These are phyloP conservation scores for Tineola bisselliella DNA, from an alignment of 2,888 invertebrate species.

Conservation along the genomic window DNA sequence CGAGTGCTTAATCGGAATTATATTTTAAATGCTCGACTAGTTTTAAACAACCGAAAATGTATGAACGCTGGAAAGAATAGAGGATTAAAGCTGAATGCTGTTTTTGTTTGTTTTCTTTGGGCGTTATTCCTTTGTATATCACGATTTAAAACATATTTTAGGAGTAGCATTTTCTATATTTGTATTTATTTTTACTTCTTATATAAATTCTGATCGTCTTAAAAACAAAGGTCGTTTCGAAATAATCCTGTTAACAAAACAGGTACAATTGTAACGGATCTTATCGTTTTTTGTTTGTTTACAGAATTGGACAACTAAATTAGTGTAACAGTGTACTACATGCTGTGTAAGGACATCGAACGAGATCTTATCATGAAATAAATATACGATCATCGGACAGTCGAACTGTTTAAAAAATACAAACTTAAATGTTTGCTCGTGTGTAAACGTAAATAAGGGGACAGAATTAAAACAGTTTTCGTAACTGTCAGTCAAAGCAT, in stretches of 20 bases:
- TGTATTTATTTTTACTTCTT: not conserved
- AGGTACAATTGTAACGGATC: conserved; percentile 11
- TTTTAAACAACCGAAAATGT: conserved; percentile 59
- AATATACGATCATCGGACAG: conserved; percentile 25
- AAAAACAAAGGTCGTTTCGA: not conserved
- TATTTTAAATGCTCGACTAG: conserved; percentile 40
- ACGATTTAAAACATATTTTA: not conserved
- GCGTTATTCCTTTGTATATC: conserved; percentile 43
- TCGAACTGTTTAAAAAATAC: conserved; percentile 5
- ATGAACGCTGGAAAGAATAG: conserved; percentile 42
- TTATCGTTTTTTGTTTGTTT: conserved; percentile 23
- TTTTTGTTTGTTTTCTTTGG: conserved; percentile 66
- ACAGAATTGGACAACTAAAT: conserved; percentile 33
- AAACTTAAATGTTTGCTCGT: conserved; percentile 8
- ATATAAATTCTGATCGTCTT: no score
- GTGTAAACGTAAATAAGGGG: conserved; percentile 13
- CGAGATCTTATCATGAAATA: conserved; percentile 33
- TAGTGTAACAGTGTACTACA: conserved; percentile 29
- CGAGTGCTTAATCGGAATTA: conserved; percentile 47
- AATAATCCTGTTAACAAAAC: not conserved
- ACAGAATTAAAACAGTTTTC: conserved; percentile 8
- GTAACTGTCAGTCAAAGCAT: conserved; percentile 7
- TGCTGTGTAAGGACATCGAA: conserved; percentile 23
- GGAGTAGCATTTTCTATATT: conserved; percentile 12
- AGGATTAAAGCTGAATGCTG: conserved; percentile 62